Evolutionary conservation across 2,113 vertebrate species (phyloP).

Genomic region (Gracilinanus agilis): DNA sequence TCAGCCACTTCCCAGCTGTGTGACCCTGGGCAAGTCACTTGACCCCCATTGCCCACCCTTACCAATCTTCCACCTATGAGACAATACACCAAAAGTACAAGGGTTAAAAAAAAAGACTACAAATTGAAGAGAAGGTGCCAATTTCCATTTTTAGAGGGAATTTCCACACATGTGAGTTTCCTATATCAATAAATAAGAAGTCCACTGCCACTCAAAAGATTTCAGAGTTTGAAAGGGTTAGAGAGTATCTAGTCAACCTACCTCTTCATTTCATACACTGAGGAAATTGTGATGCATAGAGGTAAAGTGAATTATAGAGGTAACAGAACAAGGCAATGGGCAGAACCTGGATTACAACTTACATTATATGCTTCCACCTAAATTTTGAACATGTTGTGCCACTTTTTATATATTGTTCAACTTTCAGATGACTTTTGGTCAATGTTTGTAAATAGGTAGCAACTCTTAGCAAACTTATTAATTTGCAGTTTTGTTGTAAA

Average conservation of each 20-base stretch:
- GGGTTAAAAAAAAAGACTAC: too few species aligned
- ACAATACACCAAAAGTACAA: too few species aligned
- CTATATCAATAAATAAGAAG: background rate
- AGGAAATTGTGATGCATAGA: background rate
- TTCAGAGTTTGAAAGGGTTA: background rate
- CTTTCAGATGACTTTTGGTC: background rate
- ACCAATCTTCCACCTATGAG: too few species aligned
- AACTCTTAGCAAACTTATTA: background rate
- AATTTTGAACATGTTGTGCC: background rate
- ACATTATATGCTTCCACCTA: background rate
- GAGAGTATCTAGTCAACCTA: background rate
- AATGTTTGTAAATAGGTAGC: background rate
- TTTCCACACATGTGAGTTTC: background rate
- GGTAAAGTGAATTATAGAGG: background rate
- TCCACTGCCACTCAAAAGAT: background rate
- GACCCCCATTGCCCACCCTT: too few species aligned
- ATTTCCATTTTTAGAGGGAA: background rate
- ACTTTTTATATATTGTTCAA: background rate
- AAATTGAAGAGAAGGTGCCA: background rate
- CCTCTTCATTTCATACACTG: slow-evolving; percentile 25
- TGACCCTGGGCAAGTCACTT: too few species aligned
- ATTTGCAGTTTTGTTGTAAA: background rate
- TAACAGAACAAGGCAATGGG: background rate
- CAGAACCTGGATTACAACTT: background rate
- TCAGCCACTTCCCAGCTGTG: too few species aligned